phyloP scores from a whole-genome alignment of 2,888 invertebrate species.

The Lepidocyrtoides sp. region DNA sequence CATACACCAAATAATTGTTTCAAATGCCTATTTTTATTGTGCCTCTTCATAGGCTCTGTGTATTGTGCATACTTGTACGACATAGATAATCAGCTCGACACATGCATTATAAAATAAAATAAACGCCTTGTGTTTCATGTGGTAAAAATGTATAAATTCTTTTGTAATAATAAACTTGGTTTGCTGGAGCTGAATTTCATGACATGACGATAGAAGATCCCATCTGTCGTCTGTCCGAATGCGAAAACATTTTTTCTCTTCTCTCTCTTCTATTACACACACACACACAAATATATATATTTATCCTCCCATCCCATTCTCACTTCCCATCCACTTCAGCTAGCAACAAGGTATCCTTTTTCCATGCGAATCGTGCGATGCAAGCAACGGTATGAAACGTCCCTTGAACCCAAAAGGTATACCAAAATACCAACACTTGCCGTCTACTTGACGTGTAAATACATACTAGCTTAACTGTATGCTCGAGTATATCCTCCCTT shows the following conservation, averaged over 20 bases:
- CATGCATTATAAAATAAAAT: too few species aligned
- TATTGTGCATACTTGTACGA: too few species aligned
- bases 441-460: neutral
- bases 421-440: neutral
- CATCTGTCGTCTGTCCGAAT: conserved; percentile 43
- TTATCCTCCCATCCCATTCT: conserved; percentile 65
- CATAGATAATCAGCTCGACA: too few species aligned
- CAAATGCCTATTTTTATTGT: too few species aligned
- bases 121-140: neutral
- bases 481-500: neutral
- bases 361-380: too few species aligned
- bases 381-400: conserved; percentile 7
- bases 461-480: conserved; percentile 9
- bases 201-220: conserved; percentile 20
- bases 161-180: conserved; percentile 45
- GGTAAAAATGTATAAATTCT: neutral
- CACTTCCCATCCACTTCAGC: conserved; percentile 67
- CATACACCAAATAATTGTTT: too few species aligned
- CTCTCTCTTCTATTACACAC: neutral
- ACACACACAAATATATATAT: neutral
- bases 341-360: conserved; percentile 73
- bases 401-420: conserved; percentile 45
- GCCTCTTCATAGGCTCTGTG: too few species aligned
- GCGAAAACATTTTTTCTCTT: neutral
- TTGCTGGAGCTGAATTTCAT: conserved; percentile 43